These are phyloP conservation scores for Eubasilissa splendida DNA, from an alignment of 2,888 invertebrate species.

Conservation along the genomic window DNA sequence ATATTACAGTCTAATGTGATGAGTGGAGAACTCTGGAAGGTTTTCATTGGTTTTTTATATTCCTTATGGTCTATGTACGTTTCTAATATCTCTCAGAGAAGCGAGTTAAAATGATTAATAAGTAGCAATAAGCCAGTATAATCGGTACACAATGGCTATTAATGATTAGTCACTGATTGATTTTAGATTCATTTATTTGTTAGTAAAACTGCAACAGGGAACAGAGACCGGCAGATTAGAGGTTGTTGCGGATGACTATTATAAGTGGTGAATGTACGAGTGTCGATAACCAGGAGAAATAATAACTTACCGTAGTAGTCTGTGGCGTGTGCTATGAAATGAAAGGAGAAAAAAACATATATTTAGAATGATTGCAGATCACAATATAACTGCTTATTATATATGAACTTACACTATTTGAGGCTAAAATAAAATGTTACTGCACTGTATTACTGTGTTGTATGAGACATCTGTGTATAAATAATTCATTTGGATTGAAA, in stretches of 20 bases:
- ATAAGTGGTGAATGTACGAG: conserved; percentile 11
- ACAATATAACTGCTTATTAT: conserved; percentile 29
- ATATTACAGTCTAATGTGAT: conserved; percentile 43
- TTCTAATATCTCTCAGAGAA: conserved; percentile 13
- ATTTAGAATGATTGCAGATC: conserved; percentile 51
- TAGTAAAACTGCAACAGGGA: conserved; percentile 17
- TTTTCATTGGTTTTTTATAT: conserved; percentile 61
- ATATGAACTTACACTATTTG: background rate
- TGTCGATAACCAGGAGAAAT: conserved; percentile 74
- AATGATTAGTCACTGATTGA: conserved; percentile 12
- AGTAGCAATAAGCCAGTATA: conserved; percentile 40
- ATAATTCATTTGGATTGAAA: no score
- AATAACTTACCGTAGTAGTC: conserved; percentile 99
- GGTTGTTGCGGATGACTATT: background rate
- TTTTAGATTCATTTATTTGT: background rate
- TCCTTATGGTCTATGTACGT: conserved; percentile 5
- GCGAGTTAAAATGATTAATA: conserved; percentile 43
- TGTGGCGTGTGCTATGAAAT: conserved; percentile 89
- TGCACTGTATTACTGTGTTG: no score
- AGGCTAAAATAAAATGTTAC: no score
- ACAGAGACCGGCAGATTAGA: conserved; percentile 1
- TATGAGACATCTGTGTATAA: no score
- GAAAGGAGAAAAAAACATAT: conserved; percentile 57
- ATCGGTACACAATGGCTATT: background rate
- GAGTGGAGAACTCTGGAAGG: conserved; percentile 75